Percentiles rank a stretch among this genome's conserved stretches.
Conservation (phyloP, 2,797 vertebrate genomes). For the Tragopan temminckii region DNA sequence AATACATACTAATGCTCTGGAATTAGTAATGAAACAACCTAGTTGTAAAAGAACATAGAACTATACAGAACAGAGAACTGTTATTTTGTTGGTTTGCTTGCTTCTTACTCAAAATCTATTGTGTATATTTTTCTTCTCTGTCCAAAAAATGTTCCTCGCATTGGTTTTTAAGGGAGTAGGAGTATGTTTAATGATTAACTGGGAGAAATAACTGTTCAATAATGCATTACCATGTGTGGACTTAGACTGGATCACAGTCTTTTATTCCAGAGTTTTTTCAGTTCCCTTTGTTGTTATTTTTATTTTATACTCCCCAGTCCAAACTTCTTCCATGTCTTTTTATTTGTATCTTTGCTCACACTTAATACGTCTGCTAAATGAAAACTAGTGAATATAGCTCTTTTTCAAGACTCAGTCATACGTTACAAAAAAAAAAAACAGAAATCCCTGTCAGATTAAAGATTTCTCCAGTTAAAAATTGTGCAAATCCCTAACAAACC, state of each 20-base stretch:
- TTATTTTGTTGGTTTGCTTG: slow-evolving; percentile 47
- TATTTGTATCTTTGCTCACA: background rate
- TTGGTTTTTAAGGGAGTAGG: slow-evolving; percentile 52
- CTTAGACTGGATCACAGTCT: slow-evolving; percentile 42
- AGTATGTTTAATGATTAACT: slow-evolving; percentile 64
- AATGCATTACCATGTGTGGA: slow-evolving; percentile 56
- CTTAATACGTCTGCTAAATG: background rate
- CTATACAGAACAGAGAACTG: slow-evolving; percentile 18
- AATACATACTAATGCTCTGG: slow-evolving; percentile 67
- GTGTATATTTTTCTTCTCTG: slow-evolving; percentile 34
- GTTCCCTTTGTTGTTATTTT: slow-evolving; percentile 40
- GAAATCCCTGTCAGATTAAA: background rate
- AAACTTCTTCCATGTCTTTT: slow-evolving; percentile 5
- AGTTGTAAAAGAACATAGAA: slow-evolving; percentile 43
- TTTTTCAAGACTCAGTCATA: background rate
- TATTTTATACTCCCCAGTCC: background rate
- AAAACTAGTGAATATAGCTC: background rate
- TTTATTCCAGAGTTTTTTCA: slow-evolving; percentile 58
- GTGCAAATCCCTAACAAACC: background rate
- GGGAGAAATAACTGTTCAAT: slow-evolving; percentile 39
- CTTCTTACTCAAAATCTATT: slow-evolving; percentile 35
- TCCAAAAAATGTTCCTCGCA: slow-evolving; percentile 13
- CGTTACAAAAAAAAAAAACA: background rate
- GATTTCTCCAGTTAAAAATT: background rate
- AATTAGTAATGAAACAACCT: slow-evolving; percentile 66